Conservation (phyloP, 2,797 vertebrate species). For the Meda fulgida region DNA sequence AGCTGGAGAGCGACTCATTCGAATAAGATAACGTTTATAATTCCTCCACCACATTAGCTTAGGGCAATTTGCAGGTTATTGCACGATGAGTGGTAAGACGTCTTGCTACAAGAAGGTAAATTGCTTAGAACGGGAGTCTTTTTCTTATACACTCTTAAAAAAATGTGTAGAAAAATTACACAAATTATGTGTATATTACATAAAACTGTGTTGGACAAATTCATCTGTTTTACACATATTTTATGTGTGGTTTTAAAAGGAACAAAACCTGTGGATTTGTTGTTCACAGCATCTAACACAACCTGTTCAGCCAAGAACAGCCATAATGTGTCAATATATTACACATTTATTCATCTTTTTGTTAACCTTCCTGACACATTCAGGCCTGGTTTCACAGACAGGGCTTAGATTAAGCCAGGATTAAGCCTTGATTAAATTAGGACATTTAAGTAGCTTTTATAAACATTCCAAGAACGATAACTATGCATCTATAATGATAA, state of each 20-base stretch:
- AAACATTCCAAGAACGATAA: not conserved
- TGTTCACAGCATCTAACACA: not conserved
- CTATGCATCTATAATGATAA: not conserved
- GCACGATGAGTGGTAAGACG: not conserved
- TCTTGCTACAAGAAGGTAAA: slow-evolving; percentile 24
- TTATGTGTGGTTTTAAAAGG: not conserved
- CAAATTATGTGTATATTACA: not conserved
- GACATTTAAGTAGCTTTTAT: too few species aligned
- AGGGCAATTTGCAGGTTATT: slow-evolving; percentile 19
- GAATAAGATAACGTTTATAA: slow-evolving; percentile 24
- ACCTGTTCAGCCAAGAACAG: not conserved
- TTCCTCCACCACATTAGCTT: slow-evolving; percentile 7
- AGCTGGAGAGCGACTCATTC: slow-evolving; percentile 43
- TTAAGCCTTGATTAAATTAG: not conserved
- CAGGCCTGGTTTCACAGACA: not conserved
- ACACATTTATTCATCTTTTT: not conserved
- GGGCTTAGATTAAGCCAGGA: not conserved
- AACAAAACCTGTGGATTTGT: not conserved
- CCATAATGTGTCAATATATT: not conserved
- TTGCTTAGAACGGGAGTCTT: not conserved
- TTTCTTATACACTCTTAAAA: not conserved
- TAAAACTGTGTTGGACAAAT: not conserved
- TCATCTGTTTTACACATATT: not conserved
- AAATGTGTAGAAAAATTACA: not conserved
- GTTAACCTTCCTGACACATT: not conserved